phyloP scores from a whole-genome alignment of 2,888 invertebrate species.

The Cepaea hortensis region DNA sequence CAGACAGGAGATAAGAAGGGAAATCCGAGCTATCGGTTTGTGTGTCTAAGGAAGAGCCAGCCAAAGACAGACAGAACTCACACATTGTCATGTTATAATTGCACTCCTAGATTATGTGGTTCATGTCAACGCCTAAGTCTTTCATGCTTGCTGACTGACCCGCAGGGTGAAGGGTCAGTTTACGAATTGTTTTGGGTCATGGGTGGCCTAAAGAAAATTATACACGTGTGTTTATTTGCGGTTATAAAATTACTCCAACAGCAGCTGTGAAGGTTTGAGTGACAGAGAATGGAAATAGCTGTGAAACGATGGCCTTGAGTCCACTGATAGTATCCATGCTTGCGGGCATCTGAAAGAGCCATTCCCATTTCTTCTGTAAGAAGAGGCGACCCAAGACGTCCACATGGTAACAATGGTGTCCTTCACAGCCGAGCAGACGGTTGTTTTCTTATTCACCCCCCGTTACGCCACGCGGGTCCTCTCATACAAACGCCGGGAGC shows the following conservation, averaged over 20 bases:
- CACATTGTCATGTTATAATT: neutral
- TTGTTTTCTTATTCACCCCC: conserved; percentile 4
- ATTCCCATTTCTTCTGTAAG: neutral
- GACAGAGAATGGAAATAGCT: neutral
- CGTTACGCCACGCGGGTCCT: neutral
- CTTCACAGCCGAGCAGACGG: neutral
- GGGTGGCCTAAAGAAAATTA: neutral
- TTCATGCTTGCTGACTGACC: neutral
- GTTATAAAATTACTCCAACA: neutral
- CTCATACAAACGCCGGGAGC: conserved; percentile 12
- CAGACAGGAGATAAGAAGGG: no score
- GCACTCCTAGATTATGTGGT: neutral
- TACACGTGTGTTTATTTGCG: neutral
- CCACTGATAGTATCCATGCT: neutral
- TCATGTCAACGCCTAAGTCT: neutral
- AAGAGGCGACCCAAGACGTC: neutral
- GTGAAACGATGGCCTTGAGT: conserved; percentile 15
- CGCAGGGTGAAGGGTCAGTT: neutral
- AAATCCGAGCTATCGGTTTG: no score
- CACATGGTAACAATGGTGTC: neutral
- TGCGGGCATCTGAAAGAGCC: neutral
- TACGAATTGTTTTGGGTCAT: neutral
- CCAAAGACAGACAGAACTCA: neutral
- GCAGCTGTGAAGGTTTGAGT: neutral
- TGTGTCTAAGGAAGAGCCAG: no score